These are phyloP conservation scores for Phragmatobia fuliginosa DNA, from an alignment of 2,888 invertebrate species.

Conservation along the genomic window DNA sequence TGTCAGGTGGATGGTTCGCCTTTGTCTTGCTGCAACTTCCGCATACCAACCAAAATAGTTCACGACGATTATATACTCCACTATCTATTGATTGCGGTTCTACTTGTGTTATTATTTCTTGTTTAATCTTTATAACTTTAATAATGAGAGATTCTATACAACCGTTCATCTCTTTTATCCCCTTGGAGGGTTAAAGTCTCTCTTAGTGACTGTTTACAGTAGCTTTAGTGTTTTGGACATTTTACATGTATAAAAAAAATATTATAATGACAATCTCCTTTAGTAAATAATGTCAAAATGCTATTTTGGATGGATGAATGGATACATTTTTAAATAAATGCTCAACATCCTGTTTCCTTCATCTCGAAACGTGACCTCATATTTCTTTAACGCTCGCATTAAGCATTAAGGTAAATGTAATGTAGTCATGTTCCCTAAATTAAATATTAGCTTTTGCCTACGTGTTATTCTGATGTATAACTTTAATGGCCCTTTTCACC, in stretches of 20 bases:
- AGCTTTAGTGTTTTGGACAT: no score
- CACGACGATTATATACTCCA: not conserved
- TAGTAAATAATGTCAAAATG: not conserved
- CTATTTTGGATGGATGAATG: no score
- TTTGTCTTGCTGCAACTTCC: not conserved
- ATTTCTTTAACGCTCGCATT: not conserved
- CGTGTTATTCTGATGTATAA: no score
- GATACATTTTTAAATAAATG: not conserved
- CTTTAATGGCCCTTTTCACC: no score
- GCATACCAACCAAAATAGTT: not conserved
- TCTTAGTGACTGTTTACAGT: no score
- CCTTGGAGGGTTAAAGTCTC: no score
- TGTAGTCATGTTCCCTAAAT: not conserved
- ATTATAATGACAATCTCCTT: not conserved
- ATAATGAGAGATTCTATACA: no score
- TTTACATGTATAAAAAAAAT: not conserved
- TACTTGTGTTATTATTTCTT: no score
- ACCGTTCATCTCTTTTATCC: no score
- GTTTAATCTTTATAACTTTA: no score
- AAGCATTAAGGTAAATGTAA: not conserved
- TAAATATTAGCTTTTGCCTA: no score
- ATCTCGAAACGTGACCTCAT: not conserved
- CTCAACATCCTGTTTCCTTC: not conserved
- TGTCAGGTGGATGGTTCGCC: not conserved
- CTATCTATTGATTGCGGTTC: no score